phyloP scores from a whole-genome alignment of 2,113 vertebrate species.

The Otus sunia region DNA sequence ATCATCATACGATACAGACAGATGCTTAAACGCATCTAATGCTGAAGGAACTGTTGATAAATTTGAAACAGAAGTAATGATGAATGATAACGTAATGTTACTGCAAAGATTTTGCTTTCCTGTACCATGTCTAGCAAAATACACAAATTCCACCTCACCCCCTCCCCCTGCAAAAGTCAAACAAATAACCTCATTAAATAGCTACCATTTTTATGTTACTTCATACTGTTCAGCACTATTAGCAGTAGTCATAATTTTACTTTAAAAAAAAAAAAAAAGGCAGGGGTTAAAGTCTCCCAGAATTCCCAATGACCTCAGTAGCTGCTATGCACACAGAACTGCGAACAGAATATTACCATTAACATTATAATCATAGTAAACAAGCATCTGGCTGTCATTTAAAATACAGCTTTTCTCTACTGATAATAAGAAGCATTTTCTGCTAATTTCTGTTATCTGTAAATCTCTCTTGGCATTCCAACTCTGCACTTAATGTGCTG shows the following conservation, averaged over 20 bases:
- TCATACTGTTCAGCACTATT: background rate
- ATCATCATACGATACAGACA: constrained; percentile 41
- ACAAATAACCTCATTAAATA: background rate
- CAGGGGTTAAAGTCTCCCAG: background rate
- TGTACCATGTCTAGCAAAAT: background rate
- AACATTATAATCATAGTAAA: constrained; percentile 5
- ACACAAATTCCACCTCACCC: background rate
- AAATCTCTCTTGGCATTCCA: constrained; percentile 46
- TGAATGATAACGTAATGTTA: constrained; percentile 40
- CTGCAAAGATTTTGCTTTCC: constrained; percentile 39
- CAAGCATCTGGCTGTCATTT: constrained; percentile 47
- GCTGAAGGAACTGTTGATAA: constrained; percentile 50
- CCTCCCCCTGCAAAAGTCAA: background rate
- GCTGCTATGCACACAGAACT: background rate
- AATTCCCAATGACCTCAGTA: background rate
- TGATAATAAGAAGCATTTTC: constrained; percentile 35
- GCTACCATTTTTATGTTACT: background rate
- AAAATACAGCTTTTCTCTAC: constrained; percentile 6
- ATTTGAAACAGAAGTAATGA: constrained; percentile 52
- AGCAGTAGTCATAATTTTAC: background rate
- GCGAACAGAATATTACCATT: background rate
- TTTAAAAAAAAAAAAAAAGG: background rate
- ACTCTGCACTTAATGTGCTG: background rate
- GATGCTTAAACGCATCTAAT: constrained; percentile 67
- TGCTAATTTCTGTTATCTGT: constrained; percentile 51